Percentiles rank a stretch among this genome's conserved stretches.
These are phyloP conservation scores for Phengaris alcon DNA, from an alignment of 2,888 invertebrate species.

Conservation along the genomic window DNA sequence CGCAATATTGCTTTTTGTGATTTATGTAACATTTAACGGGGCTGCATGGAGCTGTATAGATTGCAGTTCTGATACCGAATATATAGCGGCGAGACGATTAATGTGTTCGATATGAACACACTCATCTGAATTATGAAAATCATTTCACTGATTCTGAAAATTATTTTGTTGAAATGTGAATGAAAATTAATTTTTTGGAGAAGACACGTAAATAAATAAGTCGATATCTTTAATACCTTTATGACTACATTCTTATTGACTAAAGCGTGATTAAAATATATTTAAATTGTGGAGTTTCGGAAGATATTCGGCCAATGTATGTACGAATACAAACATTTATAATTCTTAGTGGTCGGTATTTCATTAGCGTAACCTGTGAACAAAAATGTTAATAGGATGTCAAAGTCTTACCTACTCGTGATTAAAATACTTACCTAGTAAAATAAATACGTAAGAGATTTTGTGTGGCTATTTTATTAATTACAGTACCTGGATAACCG, in stretches of 20 bases:
- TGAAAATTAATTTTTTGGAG: background rate
- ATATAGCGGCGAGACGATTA: background rate
- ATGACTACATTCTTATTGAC: too few species aligned
- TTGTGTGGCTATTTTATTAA: background rate
- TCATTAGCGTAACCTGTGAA: background rate
- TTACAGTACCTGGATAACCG: too few species aligned
- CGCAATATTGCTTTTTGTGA: constrained; percentile 14
- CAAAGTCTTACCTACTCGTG: background rate
- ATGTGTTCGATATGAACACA: background rate
- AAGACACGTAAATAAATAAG: too few species aligned
- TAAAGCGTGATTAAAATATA: too few species aligned
- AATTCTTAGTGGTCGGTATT: background rate
- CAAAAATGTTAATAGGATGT: background rate
- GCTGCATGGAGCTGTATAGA: constrained; percentile 4
- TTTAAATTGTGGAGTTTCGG: background rate
- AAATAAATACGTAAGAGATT: background rate
- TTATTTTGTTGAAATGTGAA: background rate
- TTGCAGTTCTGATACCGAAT: background rate
- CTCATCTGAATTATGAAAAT: background rate
- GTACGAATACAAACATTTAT: background rate
- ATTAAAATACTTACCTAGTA: background rate
- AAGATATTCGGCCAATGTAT: background rate
- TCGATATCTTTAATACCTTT: too few species aligned
- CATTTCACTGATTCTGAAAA: background rate
- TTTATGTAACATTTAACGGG: constrained; percentile 14